Evolutionary conservation across 2,888 invertebrate genomes (phyloP), one percentile per base, ranked within the genome.

Genomic region (Linyphia triangularis): DNA sequence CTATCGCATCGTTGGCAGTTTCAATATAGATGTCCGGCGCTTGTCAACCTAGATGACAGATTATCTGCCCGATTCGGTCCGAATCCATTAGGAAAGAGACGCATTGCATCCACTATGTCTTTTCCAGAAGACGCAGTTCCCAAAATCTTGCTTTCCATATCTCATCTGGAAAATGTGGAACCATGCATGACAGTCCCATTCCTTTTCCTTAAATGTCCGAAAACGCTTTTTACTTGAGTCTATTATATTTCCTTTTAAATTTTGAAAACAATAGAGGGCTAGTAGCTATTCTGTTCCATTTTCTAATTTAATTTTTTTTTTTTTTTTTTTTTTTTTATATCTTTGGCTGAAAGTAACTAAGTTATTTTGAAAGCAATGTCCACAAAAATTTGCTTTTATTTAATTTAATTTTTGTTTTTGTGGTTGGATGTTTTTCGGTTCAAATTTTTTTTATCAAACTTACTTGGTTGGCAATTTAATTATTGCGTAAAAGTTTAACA

Each of bases 1-100:
- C 57, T 30, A 30, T 57, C 51, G 6, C 30, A n/a, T 70, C 70
- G 19, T 30, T 73, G 73, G 73, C 73, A 73, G 73, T 26, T 63
- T 51, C 40, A 43, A 79, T 79, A 61, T 51, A 79, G 79, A 69
- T 79, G 79, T 79, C 79, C 65, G 78, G 78, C 65, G 19, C 65
- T 24, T 59, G 65, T 79, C 78, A 69, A 37, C 2, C 7, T 30
- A 13, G 67, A 67, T 79, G 67, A 69, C 67, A 57, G 79, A 79
- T 69, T 67, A 69, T 57, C 69, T 33, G 33, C 51, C 79, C 79
- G 78, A 26, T 43, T 79, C 51, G 72, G 72, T 51, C 43, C 72
- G 73, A 57, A 73, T 73, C 73, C 73, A 73, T 73, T 73, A 57
- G 57, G 28, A 10, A 70, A 43, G 43, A n/a, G 67, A 51, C 51